phyloP scores from a whole-genome alignment of 1,140 invertebrate genomes.

The Doryteuthis pealeii region DNA sequence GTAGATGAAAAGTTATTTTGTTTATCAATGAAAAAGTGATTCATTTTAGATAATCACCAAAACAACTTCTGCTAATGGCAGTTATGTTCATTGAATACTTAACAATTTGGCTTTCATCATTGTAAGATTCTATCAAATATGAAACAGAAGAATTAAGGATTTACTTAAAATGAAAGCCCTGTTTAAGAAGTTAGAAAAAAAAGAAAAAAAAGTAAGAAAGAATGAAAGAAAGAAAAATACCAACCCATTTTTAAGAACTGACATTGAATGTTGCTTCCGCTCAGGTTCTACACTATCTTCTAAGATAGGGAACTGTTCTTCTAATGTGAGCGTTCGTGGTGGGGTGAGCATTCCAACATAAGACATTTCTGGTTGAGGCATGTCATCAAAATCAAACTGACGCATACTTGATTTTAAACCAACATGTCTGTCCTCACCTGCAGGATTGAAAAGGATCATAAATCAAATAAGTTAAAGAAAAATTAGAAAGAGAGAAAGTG shows the following conservation, averaged over 20 bases:
- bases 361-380: conserved; percentile 12
- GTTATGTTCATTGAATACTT: too few species aligned
- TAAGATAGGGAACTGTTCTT: conserved; percentile 34
- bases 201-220: background rate
- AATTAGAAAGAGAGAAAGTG: too few species aligned
- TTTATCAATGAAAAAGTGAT: too few species aligned
- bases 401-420: conserved; percentile 20
- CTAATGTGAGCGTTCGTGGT: conserved; percentile 39
- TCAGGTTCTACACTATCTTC: conserved; percentile 22
- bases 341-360: conserved; percentile 44
- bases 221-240: background rate
- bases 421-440: conserved; percentile 38
- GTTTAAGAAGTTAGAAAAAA: too few species aligned
- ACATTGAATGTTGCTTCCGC: background rate
- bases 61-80: too few species aligned
- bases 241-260: too few species aligned
- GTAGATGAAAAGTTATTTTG: too few species aligned
- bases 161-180: too few species aligned
- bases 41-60: too few species aligned
- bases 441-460: conserved; percentile 1
- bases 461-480: background rate
- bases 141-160: too few species aligned
- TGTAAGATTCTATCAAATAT: too few species aligned
- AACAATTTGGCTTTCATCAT: too few species aligned
- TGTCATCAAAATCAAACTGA: conserved; percentile 15